Evolutionary conservation across 2,888 invertebrate genomes (phyloP), one percentile per base, ranked within the genome.

Genomic region (Cacoxenus indagator): DNA sequence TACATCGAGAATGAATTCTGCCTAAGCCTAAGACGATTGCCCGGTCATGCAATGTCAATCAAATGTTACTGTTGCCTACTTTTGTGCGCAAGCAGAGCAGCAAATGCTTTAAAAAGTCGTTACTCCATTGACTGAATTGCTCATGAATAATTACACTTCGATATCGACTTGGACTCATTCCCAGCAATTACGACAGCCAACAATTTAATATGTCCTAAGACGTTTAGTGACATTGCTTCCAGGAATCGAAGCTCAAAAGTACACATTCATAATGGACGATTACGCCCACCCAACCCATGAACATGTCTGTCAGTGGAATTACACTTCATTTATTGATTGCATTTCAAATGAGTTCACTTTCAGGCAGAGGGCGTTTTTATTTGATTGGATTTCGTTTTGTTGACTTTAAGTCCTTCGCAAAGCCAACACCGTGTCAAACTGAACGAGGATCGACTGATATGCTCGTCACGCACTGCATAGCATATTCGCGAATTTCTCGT

Each of bases 321-420:
- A 72, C 74, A 74, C 75, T 75, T 80, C 73, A 78, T 73, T 75
- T 81, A 81, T 83, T 83, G 80, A 81, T 81, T 80, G 80, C 74
- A 81, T 81, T 83, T 73, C 65, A 75, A 81, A 81, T 79, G 80
- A 81, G 69, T 22, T 51, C 3, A 6, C 24, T 51, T 51, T 17
- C 19, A 11, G 8, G 11, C 1, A 22, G 64, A 37, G 43, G 19
- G 9, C 19, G 24, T 62, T 62, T 43, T 22, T 19, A 22, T 17
- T 22, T 22, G 37, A 24, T 45, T 43, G 14, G 24, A 45, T 37
- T 9, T 3, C 45, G 17, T 54, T 65, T 19, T 82, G 75, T 82
- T 82, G 78, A 81, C 81, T 82, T 68, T 80, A 14, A 37, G 8
- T 37, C 8, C 37, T n/a, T n/a, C n/a, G n/a, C n/a, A n/a, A n/a